Evolutionary conservation across 1,140 invertebrate species (phyloP), one percentile per base, ranked within the genome.

Genomic region (Tetramorium alpestre): DNA sequence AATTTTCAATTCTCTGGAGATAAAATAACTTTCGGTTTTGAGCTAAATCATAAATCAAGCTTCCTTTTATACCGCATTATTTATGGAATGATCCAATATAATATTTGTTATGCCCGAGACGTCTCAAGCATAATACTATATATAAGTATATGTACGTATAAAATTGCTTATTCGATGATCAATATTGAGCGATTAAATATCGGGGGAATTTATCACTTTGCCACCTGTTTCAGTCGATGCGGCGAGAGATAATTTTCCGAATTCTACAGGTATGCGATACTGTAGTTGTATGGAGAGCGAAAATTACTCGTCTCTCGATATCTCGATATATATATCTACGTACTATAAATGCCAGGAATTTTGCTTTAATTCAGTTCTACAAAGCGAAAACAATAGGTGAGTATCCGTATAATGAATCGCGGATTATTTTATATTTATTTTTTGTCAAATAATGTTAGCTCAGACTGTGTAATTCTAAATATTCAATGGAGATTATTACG

Each of bases 171-270:
- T n/a, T 25, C 16, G 49, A 16, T 49, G 16, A 72, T 82, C 25
- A 33, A 73, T 72, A 73, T 60, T 4, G 18, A 62, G 41, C 44
- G 41, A 84, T 82, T 73, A 58, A 82, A 73, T 49, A 69, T 73
- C 3, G 41, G 6, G 13, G n/a, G 0, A 84, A 73, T 84, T 84
- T 73, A 38, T 60, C 54, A 60, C 13, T 18, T n/a, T 41, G 11
- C 13, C 44, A 49, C n/a, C 69, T 60, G 38, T 25, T 81, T 69
- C 33, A 13, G 11, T n/a, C 13, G 41, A 56, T 5, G 16, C 18
- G 10, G 18, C 2, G 67, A 56, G n/a, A 69, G n/a, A 49, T 73
- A 49, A 73, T 84, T 75, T 75, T 38, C 11, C 38, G 18, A 75
- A 75, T 60, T 73, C 44, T 60, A 58, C 25, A 33, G 25, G 13